Conservation (phyloP, 2,113 vertebrate genomes). For the Strix uralensis region DNA sequence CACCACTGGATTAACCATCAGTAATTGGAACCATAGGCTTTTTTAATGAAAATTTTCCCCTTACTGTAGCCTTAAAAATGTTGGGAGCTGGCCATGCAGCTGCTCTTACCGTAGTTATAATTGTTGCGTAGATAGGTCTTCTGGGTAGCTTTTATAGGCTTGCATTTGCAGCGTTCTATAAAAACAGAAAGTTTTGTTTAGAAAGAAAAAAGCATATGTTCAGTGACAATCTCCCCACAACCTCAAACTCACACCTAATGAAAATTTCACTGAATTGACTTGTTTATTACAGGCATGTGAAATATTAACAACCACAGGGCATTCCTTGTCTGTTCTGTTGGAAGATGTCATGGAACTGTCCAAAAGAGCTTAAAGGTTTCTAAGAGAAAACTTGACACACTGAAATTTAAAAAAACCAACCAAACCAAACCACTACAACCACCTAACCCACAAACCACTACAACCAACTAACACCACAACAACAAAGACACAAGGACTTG, state of each 20-base stretch:
- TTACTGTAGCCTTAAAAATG: background rate
- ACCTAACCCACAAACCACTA: background rate
- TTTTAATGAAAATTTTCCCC: background rate
- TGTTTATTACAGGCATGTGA: background rate
- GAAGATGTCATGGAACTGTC: background rate
- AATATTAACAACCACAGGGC: background rate
- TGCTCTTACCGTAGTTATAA: conserved; percentile 93
- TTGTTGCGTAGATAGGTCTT: conserved; percentile 93
- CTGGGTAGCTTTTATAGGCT: conserved; percentile 79
- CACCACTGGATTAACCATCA: background rate
- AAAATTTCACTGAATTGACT: background rate
- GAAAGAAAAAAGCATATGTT: background rate
- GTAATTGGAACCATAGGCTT: background rate
- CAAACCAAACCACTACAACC: background rate
- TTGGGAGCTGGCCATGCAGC: background rate
- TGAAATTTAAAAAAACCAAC: background rate
- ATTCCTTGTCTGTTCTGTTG: background rate
- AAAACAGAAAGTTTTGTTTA: conserved; percentile 40
- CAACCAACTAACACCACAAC: background rate
- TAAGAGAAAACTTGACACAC: background rate
- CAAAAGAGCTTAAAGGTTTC: background rate
- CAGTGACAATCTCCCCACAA: background rate
- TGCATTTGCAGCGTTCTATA: conserved; percentile 91
- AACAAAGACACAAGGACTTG: background rate
- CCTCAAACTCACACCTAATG: background rate